Evolutionary conservation across 2,797 vertebrate species (phyloP).

Genomic region (Brachyalestes nurse): DNA sequence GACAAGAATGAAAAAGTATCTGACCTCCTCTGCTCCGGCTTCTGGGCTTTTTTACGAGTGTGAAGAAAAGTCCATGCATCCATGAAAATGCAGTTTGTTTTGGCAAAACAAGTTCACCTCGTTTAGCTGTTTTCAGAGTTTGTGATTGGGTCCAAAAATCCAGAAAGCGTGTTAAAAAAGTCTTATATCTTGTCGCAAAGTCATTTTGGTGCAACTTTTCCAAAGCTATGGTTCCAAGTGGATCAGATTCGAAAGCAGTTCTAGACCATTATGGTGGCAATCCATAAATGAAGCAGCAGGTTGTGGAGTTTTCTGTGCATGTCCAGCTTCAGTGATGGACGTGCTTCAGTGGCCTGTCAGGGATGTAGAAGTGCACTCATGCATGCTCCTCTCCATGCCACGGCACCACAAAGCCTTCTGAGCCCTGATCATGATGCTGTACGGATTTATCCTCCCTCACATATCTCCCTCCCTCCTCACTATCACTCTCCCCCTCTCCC

Average conservation of each 20-base stretch:
- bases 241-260: conserved; percentile 2
- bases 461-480: conserved; percentile 63
- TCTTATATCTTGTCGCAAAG: conserved; percentile 7
- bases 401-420: conserved; percentile 70
- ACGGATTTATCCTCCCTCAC: conserved; percentile 76
- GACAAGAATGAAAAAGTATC: conserved; percentile 26
- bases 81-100: conserved; percentile 28
- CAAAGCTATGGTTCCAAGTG: conserved; percentile 20
- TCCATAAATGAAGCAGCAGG: conserved; percentile 31
- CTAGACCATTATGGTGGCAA: conserved; percentile 11
- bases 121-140: conserved; percentile 18
- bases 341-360: conserved; percentile 51
- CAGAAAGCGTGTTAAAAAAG: conserved; percentile 32
- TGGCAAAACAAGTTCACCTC: conserved; percentile 1
- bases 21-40: conserved; percentile 52
- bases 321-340: conserved; percentile 48
- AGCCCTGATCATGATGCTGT: conserved; percentile 76
- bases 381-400: conserved; percentile 66
- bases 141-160: conserved; percentile 35
- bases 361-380: conserved; percentile 57
- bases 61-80: conserved; percentile 42
- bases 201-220: conserved; percentile 15
- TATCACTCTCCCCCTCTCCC: conserved; percentile 49
- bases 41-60: conserved; percentile 26
- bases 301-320: conserved; percentile 35